These are phyloP conservation scores for Drosophila nigricruria DNA, from an alignment of 2,888 invertebrate genomes.

Conservation along the genomic window DNA sequence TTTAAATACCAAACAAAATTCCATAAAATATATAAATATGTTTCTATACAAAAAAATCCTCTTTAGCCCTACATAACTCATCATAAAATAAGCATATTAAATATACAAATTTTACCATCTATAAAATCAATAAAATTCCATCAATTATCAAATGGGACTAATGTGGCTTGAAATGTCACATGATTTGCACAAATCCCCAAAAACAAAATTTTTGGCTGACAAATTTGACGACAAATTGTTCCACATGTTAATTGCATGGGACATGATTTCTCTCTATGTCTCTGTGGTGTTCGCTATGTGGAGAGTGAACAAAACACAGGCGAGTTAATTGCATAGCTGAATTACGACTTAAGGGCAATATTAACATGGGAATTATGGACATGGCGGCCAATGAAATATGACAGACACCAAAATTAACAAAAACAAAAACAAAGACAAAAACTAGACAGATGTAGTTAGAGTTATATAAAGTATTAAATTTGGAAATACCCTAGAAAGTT, in stretches of 20 bases:
- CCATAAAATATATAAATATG: neutral
- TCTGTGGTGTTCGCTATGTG: constrained; percentile 21
- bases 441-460: neutral
- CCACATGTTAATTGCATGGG: constrained; percentile 64
- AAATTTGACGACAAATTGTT: constrained; percentile 26
- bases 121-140: constrained; percentile 15
- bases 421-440: constrained; percentile 41
- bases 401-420: constrained; percentile 47
- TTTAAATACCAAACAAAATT: neutral
- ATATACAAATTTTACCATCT: neutral
- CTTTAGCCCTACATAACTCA: neutral
- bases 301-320: constrained; percentile 45
- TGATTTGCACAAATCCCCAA: constrained; percentile 17
- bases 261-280: constrained; percentile 44
- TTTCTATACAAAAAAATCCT: neutral
- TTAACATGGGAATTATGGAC: constrained; percentile 82
- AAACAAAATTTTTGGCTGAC: constrained; percentile 18
- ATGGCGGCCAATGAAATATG: constrained; percentile 58
- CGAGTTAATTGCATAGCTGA: constrained; percentile 76
- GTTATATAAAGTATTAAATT: neutral
- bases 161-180: constrained; percentile 3
- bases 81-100: neutral
- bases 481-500: neutral
- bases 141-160: constrained; percentile 27
- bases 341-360: constrained; percentile 77